Conservation (phyloP, 2,797 vertebrate genomes). For the Erpetoichthys calabaricus region DNA sequence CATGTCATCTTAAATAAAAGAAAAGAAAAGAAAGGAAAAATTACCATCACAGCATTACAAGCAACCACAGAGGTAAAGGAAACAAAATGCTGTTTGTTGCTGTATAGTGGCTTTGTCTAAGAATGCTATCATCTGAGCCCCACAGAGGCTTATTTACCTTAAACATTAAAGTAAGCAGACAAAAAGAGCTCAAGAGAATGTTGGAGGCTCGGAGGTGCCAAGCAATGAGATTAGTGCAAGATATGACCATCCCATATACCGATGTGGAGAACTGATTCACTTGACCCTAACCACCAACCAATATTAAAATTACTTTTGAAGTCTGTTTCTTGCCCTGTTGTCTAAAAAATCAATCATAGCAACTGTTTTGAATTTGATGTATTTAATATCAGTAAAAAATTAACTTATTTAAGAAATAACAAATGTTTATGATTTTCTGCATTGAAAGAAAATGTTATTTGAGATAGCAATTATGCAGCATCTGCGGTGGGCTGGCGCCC, state of each 20-base stretch:
- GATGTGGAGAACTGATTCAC: no score
- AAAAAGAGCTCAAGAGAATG: constrained; percentile 34
- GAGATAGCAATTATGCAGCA: no score
- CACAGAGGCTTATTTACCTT: constrained; percentile 75
- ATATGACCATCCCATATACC: constrained; percentile 31
- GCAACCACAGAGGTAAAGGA: constrained; percentile 29
- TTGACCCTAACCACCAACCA: no score
- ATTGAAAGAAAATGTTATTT: not conserved
- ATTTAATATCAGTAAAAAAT: no score
- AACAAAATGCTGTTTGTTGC: constrained; percentile 39
- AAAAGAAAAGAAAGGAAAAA: constrained; percentile 19
- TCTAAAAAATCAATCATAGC: no score
- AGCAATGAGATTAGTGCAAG: constrained; percentile 45
- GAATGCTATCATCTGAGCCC: constrained; percentile 52
- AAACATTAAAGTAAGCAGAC: constrained; percentile 59
- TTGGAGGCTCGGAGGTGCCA: constrained; percentile 14
- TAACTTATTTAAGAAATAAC: no score
- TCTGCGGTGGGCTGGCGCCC: no score
- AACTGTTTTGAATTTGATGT: no score
- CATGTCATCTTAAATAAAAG: constrained; percentile 77
- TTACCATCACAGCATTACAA: constrained; percentile 28
- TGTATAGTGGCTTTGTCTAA: constrained; percentile 50
- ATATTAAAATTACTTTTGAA: no score
- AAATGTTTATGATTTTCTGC: no score
- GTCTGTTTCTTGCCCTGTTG: no score